Percentiles rank a stretch among this genome's conserved stretches.
Evolutionary conservation across 2,113 vertebrate genomes (phyloP).

Genomic region (Probosciger aterrimus): DNA sequence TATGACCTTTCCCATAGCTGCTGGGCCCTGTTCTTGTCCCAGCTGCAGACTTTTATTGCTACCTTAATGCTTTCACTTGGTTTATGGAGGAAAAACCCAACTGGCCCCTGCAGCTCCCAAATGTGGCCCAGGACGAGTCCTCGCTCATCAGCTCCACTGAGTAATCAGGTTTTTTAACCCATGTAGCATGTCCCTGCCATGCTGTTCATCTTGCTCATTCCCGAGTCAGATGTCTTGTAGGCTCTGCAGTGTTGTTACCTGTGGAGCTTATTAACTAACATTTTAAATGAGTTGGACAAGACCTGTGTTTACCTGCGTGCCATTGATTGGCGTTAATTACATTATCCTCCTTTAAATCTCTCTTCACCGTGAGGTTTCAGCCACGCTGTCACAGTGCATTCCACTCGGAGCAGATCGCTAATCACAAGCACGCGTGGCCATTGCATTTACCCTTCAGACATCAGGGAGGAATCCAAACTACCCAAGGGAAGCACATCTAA

Average conservation of each 20-base stretch:
- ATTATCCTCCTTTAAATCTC: background rate
- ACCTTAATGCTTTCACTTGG: background rate
- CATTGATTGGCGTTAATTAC: constrained; percentile 43
- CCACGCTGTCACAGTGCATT: background rate
- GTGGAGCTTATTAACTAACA: constrained; percentile 34
- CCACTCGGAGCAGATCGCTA: background rate
- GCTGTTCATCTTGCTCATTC: background rate
- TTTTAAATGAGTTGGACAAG: background rate
- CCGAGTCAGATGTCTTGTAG: background rate
- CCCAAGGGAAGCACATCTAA: fast-evolving
- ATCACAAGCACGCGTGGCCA: background rate
- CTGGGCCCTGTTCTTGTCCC: fast-evolving
- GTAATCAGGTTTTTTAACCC: background rate
- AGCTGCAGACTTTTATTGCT: background rate
- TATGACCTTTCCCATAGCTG: background rate
- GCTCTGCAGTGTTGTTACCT: background rate
- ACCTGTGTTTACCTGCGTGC: constrained; percentile 4
- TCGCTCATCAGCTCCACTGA: fast-evolving
- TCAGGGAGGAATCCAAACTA: background rate
- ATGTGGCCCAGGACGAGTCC: background rate
- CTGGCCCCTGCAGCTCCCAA: fast-evolving
- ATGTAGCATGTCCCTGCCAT: fast-evolving
- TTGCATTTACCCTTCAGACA: background rate
- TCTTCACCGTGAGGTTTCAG: background rate
- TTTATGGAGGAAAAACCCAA: background rate